These are phyloP conservation scores for Gymnarchus niloticus DNA, from an alignment of 2,113 vertebrate species.

Conservation along the genomic window DNA sequence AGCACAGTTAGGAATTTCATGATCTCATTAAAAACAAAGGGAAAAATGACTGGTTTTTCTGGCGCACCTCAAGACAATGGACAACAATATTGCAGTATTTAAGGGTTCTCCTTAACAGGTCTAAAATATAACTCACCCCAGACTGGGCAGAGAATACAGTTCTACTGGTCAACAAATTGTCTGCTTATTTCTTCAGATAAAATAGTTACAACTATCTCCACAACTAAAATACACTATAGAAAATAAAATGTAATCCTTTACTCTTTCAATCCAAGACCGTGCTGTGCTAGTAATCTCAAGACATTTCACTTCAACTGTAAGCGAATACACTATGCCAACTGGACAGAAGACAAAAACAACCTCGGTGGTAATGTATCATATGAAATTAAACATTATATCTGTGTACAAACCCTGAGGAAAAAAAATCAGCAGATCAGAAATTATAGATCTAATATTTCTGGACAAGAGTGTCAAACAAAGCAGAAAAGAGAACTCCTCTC, in stretches of 20 bases:
- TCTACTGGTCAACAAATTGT: background rate
- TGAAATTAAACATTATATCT: background rate
- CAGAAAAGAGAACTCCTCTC: background rate
- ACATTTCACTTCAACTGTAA: background rate
- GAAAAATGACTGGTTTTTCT: background rate
- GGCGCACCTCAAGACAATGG: background rate
- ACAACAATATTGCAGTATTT: background rate
- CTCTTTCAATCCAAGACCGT: background rate
- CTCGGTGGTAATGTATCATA: background rate
- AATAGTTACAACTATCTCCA: background rate
- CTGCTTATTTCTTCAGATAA: background rate
- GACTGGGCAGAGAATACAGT: background rate
- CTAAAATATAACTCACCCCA: background rate
- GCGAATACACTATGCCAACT: background rate
- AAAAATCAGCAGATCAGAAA: background rate
- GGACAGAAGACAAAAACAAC: background rate
- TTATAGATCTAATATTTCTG: background rate
- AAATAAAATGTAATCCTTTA: background rate
- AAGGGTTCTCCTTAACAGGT: background rate
- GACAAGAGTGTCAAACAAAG: background rate
- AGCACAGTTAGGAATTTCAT: constrained; percentile 13
- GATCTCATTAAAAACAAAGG: constrained; percentile 9
- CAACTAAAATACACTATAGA: background rate
- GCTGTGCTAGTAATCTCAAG: background rate
- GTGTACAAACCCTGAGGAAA: background rate